Evolutionary conservation across 2,797 vertebrate genomes (phyloP).

Genomic region (Bovichtus diacanthus): DNA sequence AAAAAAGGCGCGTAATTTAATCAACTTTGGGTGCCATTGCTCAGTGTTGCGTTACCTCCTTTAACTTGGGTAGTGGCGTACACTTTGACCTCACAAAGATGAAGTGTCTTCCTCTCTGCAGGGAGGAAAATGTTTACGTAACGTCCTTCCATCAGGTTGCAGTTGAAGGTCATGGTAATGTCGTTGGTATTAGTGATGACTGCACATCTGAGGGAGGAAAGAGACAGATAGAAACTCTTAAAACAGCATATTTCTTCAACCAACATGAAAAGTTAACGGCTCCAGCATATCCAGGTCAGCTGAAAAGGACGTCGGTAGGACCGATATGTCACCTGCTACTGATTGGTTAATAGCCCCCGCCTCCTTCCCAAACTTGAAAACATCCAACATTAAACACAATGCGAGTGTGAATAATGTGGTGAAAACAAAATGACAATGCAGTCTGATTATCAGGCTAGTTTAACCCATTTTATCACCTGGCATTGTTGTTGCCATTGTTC

Average conservation of each 20-base stretch:
- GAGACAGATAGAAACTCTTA: background rate
- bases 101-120: fast-evolving
- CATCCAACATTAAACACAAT: background rate
- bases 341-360: background rate
- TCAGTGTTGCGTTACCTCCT: slow-evolving; percentile 8
- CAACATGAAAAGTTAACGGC: background rate
- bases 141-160: background rate
- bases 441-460: background rate
- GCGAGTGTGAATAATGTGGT: background rate
- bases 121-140: slow-evolving; percentile 9
- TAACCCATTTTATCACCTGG: slow-evolving; percentile 5
- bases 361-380: background rate
- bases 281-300: background rate
- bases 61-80: background rate
- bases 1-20: background rate
- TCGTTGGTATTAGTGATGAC: background rate
- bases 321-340: background rate
- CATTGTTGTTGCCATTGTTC: slow-evolving; percentile 35
- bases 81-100: slow-evolving; percentile 24
- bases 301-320: background rate
- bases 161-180: background rate
- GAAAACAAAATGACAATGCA: background rate
- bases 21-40: background rate
- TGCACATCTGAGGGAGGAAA: slow-evolving; percentile 1
- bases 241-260: background rate